Conservation (phyloP, 2,888 invertebrate species). For the Ceriagrion tenellum region DNA sequence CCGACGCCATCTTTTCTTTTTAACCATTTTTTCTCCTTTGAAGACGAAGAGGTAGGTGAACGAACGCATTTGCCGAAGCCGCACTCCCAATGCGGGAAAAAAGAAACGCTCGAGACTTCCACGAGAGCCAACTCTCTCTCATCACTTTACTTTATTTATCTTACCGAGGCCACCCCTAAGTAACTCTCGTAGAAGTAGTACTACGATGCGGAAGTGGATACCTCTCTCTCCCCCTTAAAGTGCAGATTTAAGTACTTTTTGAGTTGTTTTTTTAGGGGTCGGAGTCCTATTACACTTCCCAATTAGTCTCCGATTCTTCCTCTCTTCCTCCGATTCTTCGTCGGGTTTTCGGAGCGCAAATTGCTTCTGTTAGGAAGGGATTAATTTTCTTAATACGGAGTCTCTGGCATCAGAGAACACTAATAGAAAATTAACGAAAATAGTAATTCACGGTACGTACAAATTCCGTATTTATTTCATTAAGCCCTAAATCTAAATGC, state of each 20-base stretch:
- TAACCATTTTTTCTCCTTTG: not conserved
- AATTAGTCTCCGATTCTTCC: conserved; percentile 7
- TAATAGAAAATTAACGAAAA: too few species aligned
- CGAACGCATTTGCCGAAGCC: conserved; percentile 29
- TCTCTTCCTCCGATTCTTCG: not conserved
- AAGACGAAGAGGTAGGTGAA: not conserved
- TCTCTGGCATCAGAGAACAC: too few species aligned
- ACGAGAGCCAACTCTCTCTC: not conserved
- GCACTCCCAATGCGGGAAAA: not conserved
- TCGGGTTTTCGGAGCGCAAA: not conserved
- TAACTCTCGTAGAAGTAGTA: not conserved
- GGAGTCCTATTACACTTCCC: not conserved
- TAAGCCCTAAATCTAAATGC: too few species aligned
- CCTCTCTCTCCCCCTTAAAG: not conserved
- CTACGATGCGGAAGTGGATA: not conserved
- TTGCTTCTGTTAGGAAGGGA: not conserved
- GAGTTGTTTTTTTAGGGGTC: not conserved
- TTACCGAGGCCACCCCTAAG: not conserved
- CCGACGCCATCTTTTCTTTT: not conserved
- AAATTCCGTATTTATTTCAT: too few species aligned
- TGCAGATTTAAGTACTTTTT: not conserved
- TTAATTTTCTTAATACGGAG: not conserved
- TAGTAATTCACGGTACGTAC: too few species aligned
- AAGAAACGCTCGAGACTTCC: not conserved
- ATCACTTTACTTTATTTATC: not conserved